Evolutionary conservation across 2,888 invertebrate genomes (phyloP), one percentile per base, ranked within the genome.

Genomic region (Steinernema carpocapsae): DNA sequence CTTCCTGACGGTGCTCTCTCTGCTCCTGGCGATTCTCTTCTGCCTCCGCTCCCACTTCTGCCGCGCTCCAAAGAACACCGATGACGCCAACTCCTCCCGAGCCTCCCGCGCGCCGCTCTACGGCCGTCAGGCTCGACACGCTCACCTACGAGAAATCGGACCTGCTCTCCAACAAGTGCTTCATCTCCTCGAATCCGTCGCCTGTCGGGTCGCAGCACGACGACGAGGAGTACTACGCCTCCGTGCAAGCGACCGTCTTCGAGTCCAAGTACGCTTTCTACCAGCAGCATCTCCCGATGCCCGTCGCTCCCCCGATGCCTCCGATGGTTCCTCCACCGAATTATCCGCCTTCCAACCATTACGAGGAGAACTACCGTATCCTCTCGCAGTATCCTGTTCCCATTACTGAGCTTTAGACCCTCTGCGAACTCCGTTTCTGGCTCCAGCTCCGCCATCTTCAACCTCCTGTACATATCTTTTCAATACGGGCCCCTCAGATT

Each of bases 141-240:
- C 56, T 56, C 56, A 56, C 56, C 56, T 56, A 56, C 26, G 56
- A 56, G 24, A 56, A 56, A 26, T 26, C 56, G 6, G 56, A 56
- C 56, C 56, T 56, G 24, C 56, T 56, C 56, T 56, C 56, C 56
- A 56, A 56, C 56, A 22, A 26, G 7, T 56, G 56, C 56, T 56
- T 56, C 56, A 3, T 56, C 56, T 56, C 56, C 56, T 56, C 56
- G n/a, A 56, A 56, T 24, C 56, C 56, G 3, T 56, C 56, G 56
- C 56, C 56, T 26, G 56, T 56, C 56, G 56, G 56, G 6, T 56
- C 56, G 24, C 56, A 56, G 56, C 56, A 56, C 56, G 56, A 56
- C 22, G 26, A 56, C 56, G 56, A 56, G 6, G 56, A 56, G 6
- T 22, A 56, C 56, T 56, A 56, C 56, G 43, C 56, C 3, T 19